Evolutionary conservation across 2,113 vertebrate genomes (phyloP).

Genomic region (Oxyura jamaicensis): DNA sequence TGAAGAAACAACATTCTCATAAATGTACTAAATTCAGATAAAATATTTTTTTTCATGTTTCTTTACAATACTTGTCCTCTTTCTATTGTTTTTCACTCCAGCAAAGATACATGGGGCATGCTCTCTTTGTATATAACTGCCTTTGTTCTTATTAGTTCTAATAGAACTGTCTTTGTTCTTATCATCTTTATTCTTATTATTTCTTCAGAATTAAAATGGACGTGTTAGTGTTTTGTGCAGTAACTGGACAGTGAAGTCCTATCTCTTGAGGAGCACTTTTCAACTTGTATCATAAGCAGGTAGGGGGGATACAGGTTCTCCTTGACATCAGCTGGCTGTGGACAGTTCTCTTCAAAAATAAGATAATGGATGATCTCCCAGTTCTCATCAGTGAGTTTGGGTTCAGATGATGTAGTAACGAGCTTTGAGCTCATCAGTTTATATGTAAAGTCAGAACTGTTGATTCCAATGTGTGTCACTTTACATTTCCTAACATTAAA

Average conservation of each 20-base stretch:
- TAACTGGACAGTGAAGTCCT: neutral
- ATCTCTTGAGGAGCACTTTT: neutral
- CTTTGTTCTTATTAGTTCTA: neutral
- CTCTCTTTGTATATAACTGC: neutral
- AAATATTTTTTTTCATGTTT: conserved; percentile 38
- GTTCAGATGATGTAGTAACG: neutral
- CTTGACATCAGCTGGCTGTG: neutral
- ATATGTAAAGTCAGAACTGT: neutral
- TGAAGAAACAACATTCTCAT: conserved; percentile 49
- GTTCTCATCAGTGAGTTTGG: neutral
- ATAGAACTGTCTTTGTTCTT: neutral
- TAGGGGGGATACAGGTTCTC: neutral
- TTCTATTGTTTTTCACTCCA: neutral
- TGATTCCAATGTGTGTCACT: neutral
- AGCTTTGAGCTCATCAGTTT: neutral
- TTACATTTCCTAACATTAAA: neutral
- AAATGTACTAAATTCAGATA: conserved; percentile 55
- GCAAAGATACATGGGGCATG: neutral
- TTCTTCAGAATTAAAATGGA: conserved; percentile 59
- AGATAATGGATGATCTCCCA: neutral
- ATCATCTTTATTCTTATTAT: neutral
- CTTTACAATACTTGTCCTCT: conserved; percentile 3
- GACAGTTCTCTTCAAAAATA: neutral
- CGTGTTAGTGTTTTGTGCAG: neutral
- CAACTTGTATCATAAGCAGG: neutral